These are phyloP conservation scores for Rhorus exstirpatorius DNA, from an alignment of 2,888 invertebrate species.

Conservation along the genomic window DNA sequence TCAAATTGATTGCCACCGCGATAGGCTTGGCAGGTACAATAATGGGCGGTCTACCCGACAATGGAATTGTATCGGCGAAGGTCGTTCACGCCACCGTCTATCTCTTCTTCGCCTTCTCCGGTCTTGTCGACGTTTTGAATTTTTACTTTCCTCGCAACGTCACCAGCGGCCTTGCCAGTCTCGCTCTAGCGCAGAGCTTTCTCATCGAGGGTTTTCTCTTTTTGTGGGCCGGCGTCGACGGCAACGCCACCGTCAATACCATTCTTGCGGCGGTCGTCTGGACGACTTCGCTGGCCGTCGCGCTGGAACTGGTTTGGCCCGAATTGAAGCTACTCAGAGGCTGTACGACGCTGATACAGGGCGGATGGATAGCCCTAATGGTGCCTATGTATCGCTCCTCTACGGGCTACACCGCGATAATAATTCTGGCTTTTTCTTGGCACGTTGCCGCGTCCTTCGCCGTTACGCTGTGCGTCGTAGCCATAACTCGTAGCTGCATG, in stretches of 20 bases:
- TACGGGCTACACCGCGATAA: conserved; percentile 64
- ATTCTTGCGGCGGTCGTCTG: conserved; percentile 79
- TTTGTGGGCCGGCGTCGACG: conserved; percentile 74
- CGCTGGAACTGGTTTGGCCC: conserved; percentile 81
- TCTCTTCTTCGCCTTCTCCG: conserved; percentile 85
- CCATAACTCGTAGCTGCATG: conserved; percentile 78
- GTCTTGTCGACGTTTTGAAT: conserved; percentile 84
- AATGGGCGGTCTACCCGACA: conserved; percentile 76
- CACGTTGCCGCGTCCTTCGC: conserved; percentile 81
- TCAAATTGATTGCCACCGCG: conserved; percentile 82
- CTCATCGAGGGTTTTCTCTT: conserved; percentile 84
- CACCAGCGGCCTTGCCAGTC: conserved; percentile 82
- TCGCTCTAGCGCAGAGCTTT: conserved; percentile 84
- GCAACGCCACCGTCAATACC: conserved; percentile 72
- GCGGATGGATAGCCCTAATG: conserved; percentile 82
- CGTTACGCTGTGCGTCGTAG: conserved; percentile 79
- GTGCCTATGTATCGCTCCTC: conserved; percentile 75
- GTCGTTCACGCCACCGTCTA: conserved; percentile 84
- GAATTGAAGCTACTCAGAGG: conserved; percentile 80
- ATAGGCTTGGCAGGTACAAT: conserved; percentile 80
- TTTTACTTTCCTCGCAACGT: conserved; percentile 84
- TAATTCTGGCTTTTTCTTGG: conserved; percentile 81
- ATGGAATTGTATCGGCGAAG: conserved; percentile 78
- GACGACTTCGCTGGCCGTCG: conserved; percentile 77
- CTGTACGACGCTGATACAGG: conserved; percentile 80